phyloP scores from a whole-genome alignment of 2,797 vertebrate genomes.

The Cossypha dichroa region DNA sequence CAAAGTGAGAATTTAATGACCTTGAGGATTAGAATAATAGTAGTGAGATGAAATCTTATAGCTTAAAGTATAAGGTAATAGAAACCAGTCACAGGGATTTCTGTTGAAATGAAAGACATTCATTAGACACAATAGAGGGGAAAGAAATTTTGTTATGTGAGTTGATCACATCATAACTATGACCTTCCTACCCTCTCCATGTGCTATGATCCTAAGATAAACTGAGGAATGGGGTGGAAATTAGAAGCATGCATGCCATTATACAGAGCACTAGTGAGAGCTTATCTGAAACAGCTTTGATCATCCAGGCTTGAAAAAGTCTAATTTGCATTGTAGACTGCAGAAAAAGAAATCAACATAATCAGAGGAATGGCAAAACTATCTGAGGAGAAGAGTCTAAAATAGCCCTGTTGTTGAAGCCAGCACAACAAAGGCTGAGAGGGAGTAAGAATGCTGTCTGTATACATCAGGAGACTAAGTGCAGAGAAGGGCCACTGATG shows the following conservation, averaged over 20 bases:
- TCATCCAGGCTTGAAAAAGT: conserved; percentile 21
- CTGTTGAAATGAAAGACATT: conserved; percentile 3
- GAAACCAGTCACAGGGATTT: not conserved
- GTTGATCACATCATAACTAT: conserved; percentile 12
- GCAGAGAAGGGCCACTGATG: not conserved
- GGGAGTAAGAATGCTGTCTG: not conserved
- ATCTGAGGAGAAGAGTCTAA: not conserved
- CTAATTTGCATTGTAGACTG: conserved; percentile 43
- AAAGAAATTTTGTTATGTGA: not conserved
- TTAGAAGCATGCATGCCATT: conserved; percentile 34
- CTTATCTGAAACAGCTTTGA: conserved; percentile 55
- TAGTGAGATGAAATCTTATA: not conserved
- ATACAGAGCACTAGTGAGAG: conserved; percentile 2
- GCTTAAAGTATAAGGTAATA: not conserved
- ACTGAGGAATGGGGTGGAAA: conserved; percentile 42
- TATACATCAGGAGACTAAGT: not conserved
- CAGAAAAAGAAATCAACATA: not conserved
- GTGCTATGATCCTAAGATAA: conserved; percentile 48
- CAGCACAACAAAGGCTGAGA: not conserved
- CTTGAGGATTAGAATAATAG: not conserved
- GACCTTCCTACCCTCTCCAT: conserved; percentile 26
- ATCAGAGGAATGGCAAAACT: conserved; percentile 21
- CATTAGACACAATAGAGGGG: not conserved
- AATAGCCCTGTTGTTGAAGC: not conserved
- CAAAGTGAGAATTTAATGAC: not conserved